Conservation (phyloP, 1,140 invertebrate species). For the Heterodera schachtii region DNA sequence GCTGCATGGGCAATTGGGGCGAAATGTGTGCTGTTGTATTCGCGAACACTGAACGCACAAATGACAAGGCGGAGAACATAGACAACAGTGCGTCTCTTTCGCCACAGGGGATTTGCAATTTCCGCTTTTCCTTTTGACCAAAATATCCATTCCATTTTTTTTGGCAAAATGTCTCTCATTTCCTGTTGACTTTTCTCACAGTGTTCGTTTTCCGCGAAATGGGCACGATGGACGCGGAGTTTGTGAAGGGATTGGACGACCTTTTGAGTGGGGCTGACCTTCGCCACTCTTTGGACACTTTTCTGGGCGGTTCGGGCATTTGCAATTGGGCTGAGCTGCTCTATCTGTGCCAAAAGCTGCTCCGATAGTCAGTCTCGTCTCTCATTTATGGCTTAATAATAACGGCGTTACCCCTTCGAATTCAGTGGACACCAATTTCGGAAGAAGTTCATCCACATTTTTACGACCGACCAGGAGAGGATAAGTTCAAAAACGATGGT, state of each 20-base stretch:
- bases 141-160: too few relatives aligned
- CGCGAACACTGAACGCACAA: constrained; percentile 37
- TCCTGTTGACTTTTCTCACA: not conserved
- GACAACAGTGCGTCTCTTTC: constrained; percentile 25
- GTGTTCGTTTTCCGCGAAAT: constrained; percentile 29
- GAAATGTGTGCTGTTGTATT: constrained; percentile 33
- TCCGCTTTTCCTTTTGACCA: too few relatives aligned
- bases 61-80: constrained; percentile 37
- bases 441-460: constrained; percentile 30
- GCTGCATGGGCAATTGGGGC: constrained; percentile 31
- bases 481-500: constrained; percentile 32
- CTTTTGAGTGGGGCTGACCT: constrained; percentile 21
- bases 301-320: constrained; percentile 31
- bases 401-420: too few relatives aligned
- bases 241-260: constrained; percentile 34
- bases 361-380: constrained; percentile 27
- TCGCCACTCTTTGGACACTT: not conserved
- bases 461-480: constrained; percentile 34
- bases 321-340: constrained; percentile 43
- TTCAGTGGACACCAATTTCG: constrained; percentile 6
- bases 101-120: too few relatives aligned
- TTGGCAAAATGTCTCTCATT: too few relatives aligned
- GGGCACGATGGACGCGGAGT: constrained; percentile 37
- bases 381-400: too few relatives aligned
- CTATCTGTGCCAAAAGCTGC: constrained; percentile 35